Evolutionary conservation across 2,113 vertebrate species (phyloP).

Genomic region (Indicator maculatus): DNA sequence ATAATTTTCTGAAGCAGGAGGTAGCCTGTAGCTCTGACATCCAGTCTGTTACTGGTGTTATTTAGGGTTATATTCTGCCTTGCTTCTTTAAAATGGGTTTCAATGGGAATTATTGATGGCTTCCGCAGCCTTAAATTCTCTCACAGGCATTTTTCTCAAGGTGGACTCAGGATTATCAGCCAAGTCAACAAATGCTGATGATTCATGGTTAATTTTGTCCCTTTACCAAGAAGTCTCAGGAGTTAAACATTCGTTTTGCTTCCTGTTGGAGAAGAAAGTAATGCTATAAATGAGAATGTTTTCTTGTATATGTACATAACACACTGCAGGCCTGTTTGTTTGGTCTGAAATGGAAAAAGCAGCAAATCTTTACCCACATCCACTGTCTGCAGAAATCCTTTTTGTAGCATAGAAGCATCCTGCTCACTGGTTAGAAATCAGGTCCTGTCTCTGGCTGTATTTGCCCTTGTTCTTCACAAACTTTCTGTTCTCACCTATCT

Average conservation of each 20-base stretch:
- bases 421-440: not conserved
- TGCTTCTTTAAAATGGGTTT: conserved; percentile 21
- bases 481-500: not conserved
- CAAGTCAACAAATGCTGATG: conserved; percentile 20
- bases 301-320: not conserved
- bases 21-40: not conserved
- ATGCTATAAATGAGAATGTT: conserved; percentile 42
- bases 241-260: conserved; percentile 32
- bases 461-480: not conserved
- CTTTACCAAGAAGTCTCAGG: not conserved
- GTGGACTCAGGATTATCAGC: conserved; percentile 25
- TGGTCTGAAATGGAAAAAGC: not conserved
- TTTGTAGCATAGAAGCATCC: not conserved
- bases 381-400: not conserved
- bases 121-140: conserved; percentile 6
- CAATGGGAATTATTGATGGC: conserved; percentile 42
- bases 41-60: conserved; percentile 8
- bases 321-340: not conserved
- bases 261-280: conserved; percentile 7
- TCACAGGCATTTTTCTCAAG: conserved; percentile 41
- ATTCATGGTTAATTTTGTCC: conserved; percentile 42
- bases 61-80: conserved; percentile 45
- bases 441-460: not conserved
- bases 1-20: conserved; percentile 20
- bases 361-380: not conserved